Conservation (phyloP, 2,888 invertebrate genomes). For the Malthinus seriepunctatus region DNA sequence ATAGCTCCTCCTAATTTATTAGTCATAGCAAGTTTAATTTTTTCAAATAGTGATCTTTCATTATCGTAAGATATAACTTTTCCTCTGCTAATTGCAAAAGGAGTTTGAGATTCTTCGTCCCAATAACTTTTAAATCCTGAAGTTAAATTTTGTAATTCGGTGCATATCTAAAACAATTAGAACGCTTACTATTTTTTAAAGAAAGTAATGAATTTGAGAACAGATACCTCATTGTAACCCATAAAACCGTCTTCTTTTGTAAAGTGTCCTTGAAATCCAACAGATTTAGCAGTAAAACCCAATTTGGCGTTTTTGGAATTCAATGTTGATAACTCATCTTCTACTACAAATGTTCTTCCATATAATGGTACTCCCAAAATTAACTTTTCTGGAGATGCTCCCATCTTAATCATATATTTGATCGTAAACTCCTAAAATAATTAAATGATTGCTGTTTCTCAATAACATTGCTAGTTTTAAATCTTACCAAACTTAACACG, state of each 20-base stretch:
- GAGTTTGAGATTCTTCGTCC: constrained; percentile 69
- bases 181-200: neutral
- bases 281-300: constrained; percentile 59
- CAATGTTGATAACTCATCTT: constrained; percentile 39
- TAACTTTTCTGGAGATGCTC: constrained; percentile 75
- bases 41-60: constrained; percentile 72
- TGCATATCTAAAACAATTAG: constrained; percentile 61
- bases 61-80: constrained; percentile 78
- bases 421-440: constrained; percentile 70
- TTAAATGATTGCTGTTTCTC: too few species aligned
- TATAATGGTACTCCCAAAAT: constrained; percentile 84
- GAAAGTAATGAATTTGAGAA: too few species aligned
- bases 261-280: constrained; percentile 76
- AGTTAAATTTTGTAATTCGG: constrained; percentile 61
- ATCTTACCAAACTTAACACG: constrained; percentile 70
- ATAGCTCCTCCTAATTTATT: constrained; percentile 76
- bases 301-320: constrained; percentile 52
- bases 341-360: constrained; percentile 75
- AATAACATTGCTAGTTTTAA: neutral
- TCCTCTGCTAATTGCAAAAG: constrained; percentile 64
- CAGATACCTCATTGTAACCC: constrained; percentile 81
- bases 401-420: constrained; percentile 72
- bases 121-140: constrained; percentile 56
- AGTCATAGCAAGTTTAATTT: constrained; percentile 69
- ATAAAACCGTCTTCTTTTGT: constrained; percentile 82